A percentile compares a stretch with the other conserved stretches of the same genome.
These are phyloP conservation scores for Leptarthrus brevirostris DNA, from an alignment of 2,888 invertebrate genomes.

Conservation along the genomic window DNA sequence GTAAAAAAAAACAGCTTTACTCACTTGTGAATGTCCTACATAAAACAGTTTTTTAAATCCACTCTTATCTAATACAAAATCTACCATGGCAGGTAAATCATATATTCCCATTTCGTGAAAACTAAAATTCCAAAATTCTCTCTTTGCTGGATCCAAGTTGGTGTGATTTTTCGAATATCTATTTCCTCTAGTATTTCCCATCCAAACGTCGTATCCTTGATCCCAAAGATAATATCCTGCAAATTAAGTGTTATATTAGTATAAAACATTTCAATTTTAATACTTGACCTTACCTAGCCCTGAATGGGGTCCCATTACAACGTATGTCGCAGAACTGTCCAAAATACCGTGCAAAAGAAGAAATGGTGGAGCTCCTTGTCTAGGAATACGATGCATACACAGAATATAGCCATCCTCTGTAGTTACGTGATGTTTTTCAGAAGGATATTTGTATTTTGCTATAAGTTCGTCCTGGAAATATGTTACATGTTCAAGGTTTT, in stretches of 20 bases:
- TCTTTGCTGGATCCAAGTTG: slow-evolving; percentile 61
- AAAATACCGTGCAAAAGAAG: slow-evolving; percentile 76
- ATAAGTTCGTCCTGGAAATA: slow-evolving; percentile 55
- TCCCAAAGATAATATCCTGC: slow-evolving; percentile 69
- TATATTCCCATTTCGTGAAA: slow-evolving; percentile 88
- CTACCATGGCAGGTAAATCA: slow-evolving; percentile 87
- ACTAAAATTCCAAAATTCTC: slow-evolving; percentile 77
- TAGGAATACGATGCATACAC: slow-evolving; percentile 75
- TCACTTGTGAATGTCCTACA: slow-evolving; percentile 74
- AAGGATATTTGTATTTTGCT: slow-evolving; percentile 70
- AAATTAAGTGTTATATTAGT: too few species aligned
- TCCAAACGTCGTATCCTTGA: slow-evolving; percentile 65
- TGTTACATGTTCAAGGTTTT: too few species aligned
- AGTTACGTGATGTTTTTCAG: slow-evolving; percentile 71
- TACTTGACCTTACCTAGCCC: background rate
- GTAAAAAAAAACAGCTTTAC: slow-evolving; percentile 53
- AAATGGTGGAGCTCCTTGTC: slow-evolving; percentile 65
- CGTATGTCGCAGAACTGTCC: slow-evolving; percentile 75
- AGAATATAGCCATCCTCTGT: slow-evolving; percentile 82
- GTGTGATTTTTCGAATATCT: slow-evolving; percentile 65
- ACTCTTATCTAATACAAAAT: slow-evolving; percentile 71
- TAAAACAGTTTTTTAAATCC: slow-evolving; percentile 69
- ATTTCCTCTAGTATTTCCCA: slow-evolving; percentile 66
- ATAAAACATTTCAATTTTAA: too few species aligned
- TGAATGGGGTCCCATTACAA: slow-evolving; percentile 71